Percentiles rank a stretch among this genome's conserved stretches.
Conservation (phyloP, 64 coral and sea anemone genomes). For the Actinia tenebrosa region DNA sequence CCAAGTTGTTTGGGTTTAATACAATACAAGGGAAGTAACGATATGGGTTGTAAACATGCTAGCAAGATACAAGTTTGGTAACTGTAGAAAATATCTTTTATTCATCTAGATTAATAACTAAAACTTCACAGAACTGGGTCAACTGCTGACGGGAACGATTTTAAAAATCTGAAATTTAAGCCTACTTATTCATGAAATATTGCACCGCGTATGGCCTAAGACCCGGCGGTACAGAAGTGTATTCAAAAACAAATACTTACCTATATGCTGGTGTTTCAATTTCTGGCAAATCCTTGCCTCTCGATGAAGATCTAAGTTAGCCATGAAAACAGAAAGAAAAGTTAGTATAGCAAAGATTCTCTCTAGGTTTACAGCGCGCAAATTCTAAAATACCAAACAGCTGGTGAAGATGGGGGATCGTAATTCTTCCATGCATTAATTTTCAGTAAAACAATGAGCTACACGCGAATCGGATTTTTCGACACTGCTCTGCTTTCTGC, state of each 20-base stretch:
- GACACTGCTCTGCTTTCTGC: background rate
- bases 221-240: background rate
- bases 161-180: background rate
- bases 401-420: background rate
- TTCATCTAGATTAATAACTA: background rate
- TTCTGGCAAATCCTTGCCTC: constrained; percentile 90
- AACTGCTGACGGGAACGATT: background rate
- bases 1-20: background rate
- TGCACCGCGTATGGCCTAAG: background rate
- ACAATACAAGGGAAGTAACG: too few relatives aligned
- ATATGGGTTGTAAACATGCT: too few relatives aligned
- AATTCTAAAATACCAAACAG: constrained; percentile 31
- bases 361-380: background rate
- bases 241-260: constrained; percentile 36
- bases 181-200: background rate
- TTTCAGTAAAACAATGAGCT: background rate
- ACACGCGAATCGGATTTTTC: background rate
- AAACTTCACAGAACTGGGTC: background rate
- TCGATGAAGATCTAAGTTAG: constrained; percentile 72
- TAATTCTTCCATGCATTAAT: background rate
- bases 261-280: constrained; percentile 90
- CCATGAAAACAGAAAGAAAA: background rate
- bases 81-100: background rate
- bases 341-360: background rate
- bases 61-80: too few relatives aligned